Conservation (phyloP, 2,888 invertebrate genomes). For the Caenorhabditis virilis region DNA sequence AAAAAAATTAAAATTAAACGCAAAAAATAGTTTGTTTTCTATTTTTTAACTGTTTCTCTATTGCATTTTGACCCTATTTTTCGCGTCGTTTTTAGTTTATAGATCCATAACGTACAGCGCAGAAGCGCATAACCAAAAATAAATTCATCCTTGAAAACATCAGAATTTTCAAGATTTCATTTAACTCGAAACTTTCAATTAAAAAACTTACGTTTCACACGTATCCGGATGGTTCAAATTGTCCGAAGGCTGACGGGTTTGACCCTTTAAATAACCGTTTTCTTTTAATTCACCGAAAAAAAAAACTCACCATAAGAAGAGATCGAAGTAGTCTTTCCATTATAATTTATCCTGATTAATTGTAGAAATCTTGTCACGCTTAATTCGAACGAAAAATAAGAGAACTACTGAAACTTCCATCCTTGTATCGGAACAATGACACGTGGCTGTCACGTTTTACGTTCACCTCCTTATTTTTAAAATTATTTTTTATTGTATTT, state of each 20-base stretch:
- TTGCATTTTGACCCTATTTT: not conserved
- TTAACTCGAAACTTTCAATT: not conserved
- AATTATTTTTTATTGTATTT: not conserved
- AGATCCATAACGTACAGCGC: no score
- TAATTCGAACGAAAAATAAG: not conserved
- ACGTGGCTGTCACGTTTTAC: not conserved
- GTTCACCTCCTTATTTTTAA: not conserved
- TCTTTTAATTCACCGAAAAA: not conserved
- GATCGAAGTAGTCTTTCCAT: no score
- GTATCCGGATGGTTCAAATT: slow-evolving; percentile 89
- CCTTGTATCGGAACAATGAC: no score
- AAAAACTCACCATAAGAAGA: no score
- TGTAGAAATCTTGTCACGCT: no score
- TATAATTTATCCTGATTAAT: no score
- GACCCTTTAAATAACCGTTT: not conserved
- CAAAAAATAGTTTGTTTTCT: no score
- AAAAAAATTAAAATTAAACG: no score
- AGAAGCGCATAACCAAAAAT: no score
- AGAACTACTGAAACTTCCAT: not conserved
- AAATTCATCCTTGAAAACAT: no score
- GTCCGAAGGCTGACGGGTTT: slow-evolving; percentile 29
- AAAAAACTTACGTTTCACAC: slow-evolving; percentile 79
- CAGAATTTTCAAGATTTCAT: no score
- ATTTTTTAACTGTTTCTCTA: no score
- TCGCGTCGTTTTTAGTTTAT: not conserved